A percentile compares a stretch with the other conserved stretches of the same genome.
Evolutionary conservation across 2,113 vertebrate species (phyloP).

Genomic region (Cyprinodon tularosa): DNA sequence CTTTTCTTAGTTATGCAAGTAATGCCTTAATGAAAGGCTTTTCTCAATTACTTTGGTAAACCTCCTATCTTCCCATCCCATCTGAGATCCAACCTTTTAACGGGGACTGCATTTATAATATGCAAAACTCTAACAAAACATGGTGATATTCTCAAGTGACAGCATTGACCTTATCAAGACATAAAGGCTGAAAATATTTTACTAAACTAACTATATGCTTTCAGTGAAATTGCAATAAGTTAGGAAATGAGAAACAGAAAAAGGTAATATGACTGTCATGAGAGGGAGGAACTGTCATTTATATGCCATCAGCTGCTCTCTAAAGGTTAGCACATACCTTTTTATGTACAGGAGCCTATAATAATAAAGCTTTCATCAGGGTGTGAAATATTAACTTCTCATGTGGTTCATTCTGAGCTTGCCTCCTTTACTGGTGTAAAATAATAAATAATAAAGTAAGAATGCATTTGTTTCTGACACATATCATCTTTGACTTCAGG

Average conservation of each 20-base stretch:
- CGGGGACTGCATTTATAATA: slow-evolving; percentile 2
- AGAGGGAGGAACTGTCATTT: slow-evolving; percentile 22
- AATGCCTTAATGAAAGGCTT: not conserved
- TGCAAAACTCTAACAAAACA: slow-evolving; percentile 21
- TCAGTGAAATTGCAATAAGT: slow-evolving; percentile 26
- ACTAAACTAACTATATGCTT: slow-evolving; percentile 21
- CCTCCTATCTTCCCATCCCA: not conserved
- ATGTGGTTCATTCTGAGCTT: not conserved
- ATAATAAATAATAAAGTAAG: not conserved
- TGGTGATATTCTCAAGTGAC: slow-evolving; percentile 20
- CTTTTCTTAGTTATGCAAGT: not conserved
- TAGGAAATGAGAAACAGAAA: slow-evolving; percentile 15
- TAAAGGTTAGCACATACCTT: slow-evolving; percentile 22
- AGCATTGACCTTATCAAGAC: slow-evolving; percentile 42
- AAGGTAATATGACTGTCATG: slow-evolving; percentile 29
- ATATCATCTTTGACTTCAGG: slow-evolving; percentile 57
- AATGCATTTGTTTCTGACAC: slow-evolving; percentile 3
- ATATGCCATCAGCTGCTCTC: slow-evolving; percentile 17
- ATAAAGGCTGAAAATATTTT: slow-evolving; percentile 10
- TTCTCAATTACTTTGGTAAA: not conserved
- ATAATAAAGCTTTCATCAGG: slow-evolving; percentile 6
- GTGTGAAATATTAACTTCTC: not conserved
- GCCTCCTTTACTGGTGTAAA: not conserved
- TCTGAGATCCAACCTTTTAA: not conserved
- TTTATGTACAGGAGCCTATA: slow-evolving; percentile 2